Base-by-base conservation (phyloP, 2,888 invertebrate species). In the Belgica antarctica region DNA sequence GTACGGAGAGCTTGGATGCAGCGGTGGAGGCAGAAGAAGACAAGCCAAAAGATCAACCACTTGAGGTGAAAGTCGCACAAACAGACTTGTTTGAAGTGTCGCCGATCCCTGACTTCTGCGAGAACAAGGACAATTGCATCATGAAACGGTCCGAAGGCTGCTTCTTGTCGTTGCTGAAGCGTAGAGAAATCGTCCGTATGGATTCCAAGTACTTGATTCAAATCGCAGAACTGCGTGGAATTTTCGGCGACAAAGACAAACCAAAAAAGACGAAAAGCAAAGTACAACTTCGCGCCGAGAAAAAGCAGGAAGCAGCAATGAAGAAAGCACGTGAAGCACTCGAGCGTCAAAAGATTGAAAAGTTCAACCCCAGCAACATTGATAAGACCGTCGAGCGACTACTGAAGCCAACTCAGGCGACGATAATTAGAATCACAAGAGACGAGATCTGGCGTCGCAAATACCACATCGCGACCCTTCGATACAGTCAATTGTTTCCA, bases 181-280 rank as follows among this genome's bases (percentile, higher is more conserved):
- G 87, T 62, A 86, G 86, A 74, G 80, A 81, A 71, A 83, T 92
- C 74, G 89, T 88, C 69, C 85, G 87, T 47, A 83, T 92, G 75
- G 89, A 92, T 78, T 89, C 90, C 3, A 88, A 90, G 77, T 91
- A 88, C 77, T 89, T 92, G 85, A 92, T 92, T 73, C 85, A 88
- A 74, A 89, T 91, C 80, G 92, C 92, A 1, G 92, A 92, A 78
- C 84, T 86, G 46, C 84, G 91, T 71, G 91, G 92, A 0, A 78
- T 92, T 72, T 92, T 92, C 77, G 90, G 88, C 1, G 68, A 68
- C 31, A 82, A 80, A 52, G 74, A 76, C 2, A 78, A 80, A 62
- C 78, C 80, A 10, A 77, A 79, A 59, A 79, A 81, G 72, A 78
- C 79, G 72, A 79, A 77, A 74, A 76, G 78, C 72, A 79, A 76